Percentiles rank a stretch among this genome's conserved stretches.
Evolutionary conservation across 1,140 invertebrate genomes (phyloP).

Genomic region (Neoseiulus cucumeris): DNA sequence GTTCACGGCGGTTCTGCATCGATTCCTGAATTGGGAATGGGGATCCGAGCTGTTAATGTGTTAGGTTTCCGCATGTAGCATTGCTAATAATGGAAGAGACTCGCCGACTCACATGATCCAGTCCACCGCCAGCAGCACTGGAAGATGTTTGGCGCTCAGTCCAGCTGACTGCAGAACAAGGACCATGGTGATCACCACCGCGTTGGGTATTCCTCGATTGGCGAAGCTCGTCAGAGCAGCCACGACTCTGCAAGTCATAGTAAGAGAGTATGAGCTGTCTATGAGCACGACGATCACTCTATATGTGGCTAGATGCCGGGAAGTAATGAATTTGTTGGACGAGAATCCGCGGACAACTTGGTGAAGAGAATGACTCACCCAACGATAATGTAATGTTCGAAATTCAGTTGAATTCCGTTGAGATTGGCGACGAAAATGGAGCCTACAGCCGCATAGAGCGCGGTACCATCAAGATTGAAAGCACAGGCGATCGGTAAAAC

Average conservation of each 20-base stretch:
- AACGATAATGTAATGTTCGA: neutral
- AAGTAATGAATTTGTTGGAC: no score
- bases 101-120: neutral
- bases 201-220: neutral
- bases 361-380: neutral
- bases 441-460: neutral
- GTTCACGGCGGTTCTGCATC: neutral
- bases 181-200: constrained; percentile 8
- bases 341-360: no score
- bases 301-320: no score
- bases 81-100: neutral
- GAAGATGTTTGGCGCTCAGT: constrained; percentile 2
- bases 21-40: neutral
- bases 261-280: no score
- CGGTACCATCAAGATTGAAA: neutral
- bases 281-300: no score
- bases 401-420: neutral
- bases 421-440: neutral
- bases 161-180: constrained; percentile 7
- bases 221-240: neutral
- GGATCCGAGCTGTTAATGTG: no score
- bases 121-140: neutral
- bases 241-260: neutral
- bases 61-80: neutral
- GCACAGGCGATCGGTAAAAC: neutral